Base-by-base conservation (phyloP, 2,797 vertebrate species). In the Tadarida brasiliensis region DNA sequence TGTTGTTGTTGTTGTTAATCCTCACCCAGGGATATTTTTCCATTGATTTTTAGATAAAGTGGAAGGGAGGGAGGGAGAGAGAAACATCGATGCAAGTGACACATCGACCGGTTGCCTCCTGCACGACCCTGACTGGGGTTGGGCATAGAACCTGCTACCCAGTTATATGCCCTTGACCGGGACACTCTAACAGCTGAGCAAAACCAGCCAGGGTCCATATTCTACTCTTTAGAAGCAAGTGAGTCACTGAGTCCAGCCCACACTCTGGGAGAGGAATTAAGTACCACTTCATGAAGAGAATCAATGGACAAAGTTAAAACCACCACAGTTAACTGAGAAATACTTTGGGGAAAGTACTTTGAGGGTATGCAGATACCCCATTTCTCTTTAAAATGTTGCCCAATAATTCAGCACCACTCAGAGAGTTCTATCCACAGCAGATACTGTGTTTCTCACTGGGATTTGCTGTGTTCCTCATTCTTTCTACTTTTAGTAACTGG, bases 401-500 rank as follows among this genome's bases (percentile, higher is more conserved):
- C 68, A 71, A 26, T 51, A 20, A 81, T 28, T 94, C n/a, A 33
- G 61, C 30, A 73, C 73, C 49, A 5, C 35, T 39, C n/a, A n/a
- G 24, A 28, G 61, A 54, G 84, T 35, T 88, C 61, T 61, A 39
- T 24, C 51, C 26, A 0, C 0, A 49, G 57, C 49, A 81, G 15
- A 28, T 57, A 63, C 49, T 83, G 10, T 47, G 47, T 63, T 17
- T 91, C 20, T 35, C 44, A n/a, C 3, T 2, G 3, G n/a, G 24
- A 44, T 74, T 70, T 78, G 68, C 61, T 94, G 5, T 63, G 59
- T 88, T 30, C 39, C 20, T 39, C 24, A 22, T 82, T 35, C 30
- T 77, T 87, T 65, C 68, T 77, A 65, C 16, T 91, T 73, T 83
- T 56, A 85, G 39, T 84, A 94, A 81, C 4, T 87, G 51, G 82